Conservation (phyloP, 2,797 vertebrate genomes). For the Hippoglossus hippoglossus region DNA sequence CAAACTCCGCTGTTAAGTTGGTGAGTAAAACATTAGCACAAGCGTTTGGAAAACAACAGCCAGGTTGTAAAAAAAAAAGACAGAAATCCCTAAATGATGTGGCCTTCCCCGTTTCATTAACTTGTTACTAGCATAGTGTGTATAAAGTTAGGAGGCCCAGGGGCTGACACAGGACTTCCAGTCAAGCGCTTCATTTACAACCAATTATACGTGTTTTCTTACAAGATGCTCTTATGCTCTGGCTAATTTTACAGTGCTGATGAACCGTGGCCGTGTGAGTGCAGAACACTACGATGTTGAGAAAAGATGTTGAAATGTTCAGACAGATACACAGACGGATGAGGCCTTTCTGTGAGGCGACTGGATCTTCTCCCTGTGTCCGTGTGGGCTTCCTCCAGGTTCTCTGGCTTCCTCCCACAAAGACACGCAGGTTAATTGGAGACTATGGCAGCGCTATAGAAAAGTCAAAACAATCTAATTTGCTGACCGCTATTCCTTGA, state of each 20-base stretch:
- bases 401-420: too few relatives aligned
- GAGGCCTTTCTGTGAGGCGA: constrained; percentile 28
- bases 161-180: constrained; percentile 47
- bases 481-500: too few relatives aligned
- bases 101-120: constrained; percentile 35
- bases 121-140: constrained; percentile 20
- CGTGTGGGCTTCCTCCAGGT: background rate
- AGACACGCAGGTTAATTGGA: background rate
- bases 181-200: constrained; percentile 56
- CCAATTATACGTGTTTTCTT: constrained; percentile 57
- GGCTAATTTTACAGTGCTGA: constrained; percentile 44
- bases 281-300: constrained; percentile 45
- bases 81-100: constrained; percentile 14
- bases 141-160: constrained; percentile 31
- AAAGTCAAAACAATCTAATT: too few relatives aligned
- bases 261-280: constrained; percentile 35
- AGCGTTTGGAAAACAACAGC: constrained; percentile 1
- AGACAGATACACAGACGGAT: constrained; percentile 46
- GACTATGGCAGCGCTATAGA: too few relatives aligned
- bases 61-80: constrained; percentile 23
- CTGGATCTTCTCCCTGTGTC: background rate
- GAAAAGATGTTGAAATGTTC: constrained; percentile 40
- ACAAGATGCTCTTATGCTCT: constrained; percentile 47
- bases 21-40: constrained; percentile 46
- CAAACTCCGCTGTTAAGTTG: constrained; percentile 28